A percentile compares a stretch with the other conserved stretches of the same genome.
phyloP scores from a whole-genome alignment of 1,140 invertebrate species.

The Mesaphorura yosii region DNA sequence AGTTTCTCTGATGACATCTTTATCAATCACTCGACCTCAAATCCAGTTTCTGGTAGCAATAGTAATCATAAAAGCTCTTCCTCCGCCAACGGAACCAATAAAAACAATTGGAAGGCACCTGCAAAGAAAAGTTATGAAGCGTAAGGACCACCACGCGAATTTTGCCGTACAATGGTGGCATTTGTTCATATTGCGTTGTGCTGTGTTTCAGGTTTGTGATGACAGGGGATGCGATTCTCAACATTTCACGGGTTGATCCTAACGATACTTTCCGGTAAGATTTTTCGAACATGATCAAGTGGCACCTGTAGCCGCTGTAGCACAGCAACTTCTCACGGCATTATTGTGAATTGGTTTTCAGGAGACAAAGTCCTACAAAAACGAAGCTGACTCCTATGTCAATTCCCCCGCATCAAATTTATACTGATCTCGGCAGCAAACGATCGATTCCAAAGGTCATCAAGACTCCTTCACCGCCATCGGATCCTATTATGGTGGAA shows the following conservation, averaged over 20 bases:
- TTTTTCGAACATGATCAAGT: neutral
- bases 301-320: neutral
- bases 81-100: too few species aligned
- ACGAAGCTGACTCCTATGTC: conserved; percentile 24
- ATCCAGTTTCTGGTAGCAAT: neutral
- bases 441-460: neutral
- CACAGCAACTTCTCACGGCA: too few species aligned
- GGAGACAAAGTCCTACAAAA: too few species aligned
- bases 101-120: neutral
- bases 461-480: neutral
- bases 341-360: neutral
- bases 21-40: conserved; percentile 19
- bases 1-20: conserved; percentile 28
- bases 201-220: too few species aligned
- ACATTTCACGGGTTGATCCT: conserved; percentile 52
- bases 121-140: too few species aligned
- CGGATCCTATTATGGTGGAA: too few species aligned
- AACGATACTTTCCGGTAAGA: conserved; percentile 22
- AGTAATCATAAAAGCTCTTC: too few species aligned
- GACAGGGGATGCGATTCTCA: conserved; percentile 90
- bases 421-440: neutral
- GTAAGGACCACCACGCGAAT: too few species aligned
- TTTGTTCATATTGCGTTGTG: too few species aligned
- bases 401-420: conserved; percentile 10
- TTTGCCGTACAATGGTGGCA: too few species aligned